Conservation (phyloP, 2,797 vertebrate species). For the Xerus rutilus region DNA sequence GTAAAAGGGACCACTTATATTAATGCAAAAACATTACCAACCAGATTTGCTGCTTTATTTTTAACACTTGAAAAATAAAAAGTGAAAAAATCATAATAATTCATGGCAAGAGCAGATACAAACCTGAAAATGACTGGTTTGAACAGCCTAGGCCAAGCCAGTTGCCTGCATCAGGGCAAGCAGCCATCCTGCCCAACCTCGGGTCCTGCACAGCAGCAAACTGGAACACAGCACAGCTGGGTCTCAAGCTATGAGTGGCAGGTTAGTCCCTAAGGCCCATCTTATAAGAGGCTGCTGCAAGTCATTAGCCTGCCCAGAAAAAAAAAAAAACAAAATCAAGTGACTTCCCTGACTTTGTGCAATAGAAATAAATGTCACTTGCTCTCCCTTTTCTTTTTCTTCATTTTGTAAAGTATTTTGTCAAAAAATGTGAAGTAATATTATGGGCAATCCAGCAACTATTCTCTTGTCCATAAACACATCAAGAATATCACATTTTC, state of each 20-base stretch:
- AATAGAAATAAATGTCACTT: neutral
- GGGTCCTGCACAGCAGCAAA: neutral
- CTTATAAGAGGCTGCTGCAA: neutral
- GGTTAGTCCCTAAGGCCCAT: neutral
- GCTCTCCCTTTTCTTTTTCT: neutral
- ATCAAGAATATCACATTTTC: neutral
- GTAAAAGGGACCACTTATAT: neutral
- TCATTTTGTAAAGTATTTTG: neutral
- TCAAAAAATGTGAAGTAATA: neutral
- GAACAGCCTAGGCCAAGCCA: neutral
- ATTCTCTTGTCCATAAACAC: neutral
- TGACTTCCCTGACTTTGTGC: neutral
- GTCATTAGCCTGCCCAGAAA: neutral
- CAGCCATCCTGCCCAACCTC: no score
- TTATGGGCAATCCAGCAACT: neutral
- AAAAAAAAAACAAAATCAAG: neutral
- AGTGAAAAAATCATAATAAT: neutral
- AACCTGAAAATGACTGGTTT: neutral
- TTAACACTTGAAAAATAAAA: neutral
- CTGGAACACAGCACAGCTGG: neutral
- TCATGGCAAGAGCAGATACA: neutral
- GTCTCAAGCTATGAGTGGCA: neutral
- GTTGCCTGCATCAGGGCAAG: neutral
- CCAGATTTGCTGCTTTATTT: neutral
- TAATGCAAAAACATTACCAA: neutral